Conservation (phyloP, 2,888 invertebrate species). For the Smittia sp. region DNA sequence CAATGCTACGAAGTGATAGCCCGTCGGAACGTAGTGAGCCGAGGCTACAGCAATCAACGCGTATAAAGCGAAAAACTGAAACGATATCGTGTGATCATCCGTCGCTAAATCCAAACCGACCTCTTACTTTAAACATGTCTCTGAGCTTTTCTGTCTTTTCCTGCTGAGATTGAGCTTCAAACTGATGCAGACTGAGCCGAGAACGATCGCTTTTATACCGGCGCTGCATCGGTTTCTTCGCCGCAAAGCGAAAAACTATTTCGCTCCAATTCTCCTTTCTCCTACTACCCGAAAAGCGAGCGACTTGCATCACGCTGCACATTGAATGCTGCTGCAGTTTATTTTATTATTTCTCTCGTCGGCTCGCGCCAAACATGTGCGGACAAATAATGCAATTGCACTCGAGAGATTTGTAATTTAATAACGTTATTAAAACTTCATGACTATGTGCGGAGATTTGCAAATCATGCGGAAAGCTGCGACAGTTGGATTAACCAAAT, state of each 20-base stretch:
- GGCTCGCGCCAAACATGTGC: not conserved
- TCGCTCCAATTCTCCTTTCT: conserved; percentile 30
- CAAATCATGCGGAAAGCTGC: not conserved
- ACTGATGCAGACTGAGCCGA: conserved; percentile 25
- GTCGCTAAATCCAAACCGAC: not conserved
- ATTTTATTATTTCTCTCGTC: not conserved
- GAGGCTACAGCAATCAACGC: not conserved
- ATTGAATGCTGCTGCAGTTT: not conserved
- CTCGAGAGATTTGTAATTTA: not conserved
- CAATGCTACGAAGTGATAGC: not conserved
- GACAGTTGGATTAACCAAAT: not conserved
- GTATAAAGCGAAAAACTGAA: conserved; percentile 12
- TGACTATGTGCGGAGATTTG: not conserved
- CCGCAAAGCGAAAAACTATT: not conserved
- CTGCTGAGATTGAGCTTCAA: not conserved
- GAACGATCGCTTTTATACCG: conserved; percentile 20
- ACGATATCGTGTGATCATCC: not conserved
- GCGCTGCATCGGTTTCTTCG: not conserved
- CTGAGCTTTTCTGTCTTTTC: not conserved
- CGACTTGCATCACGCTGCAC: conserved; percentile 21
- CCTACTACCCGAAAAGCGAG: conserved; percentile 33
- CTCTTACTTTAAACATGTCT: conserved; percentile 27
- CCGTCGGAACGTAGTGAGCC: not conserved
- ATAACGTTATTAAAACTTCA: conserved; percentile 1
- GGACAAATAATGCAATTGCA: conserved; percentile 9